phyloP scores from a whole-genome alignment of 2,888 invertebrate species.

The Thecocarcelia acutangulata region DNA sequence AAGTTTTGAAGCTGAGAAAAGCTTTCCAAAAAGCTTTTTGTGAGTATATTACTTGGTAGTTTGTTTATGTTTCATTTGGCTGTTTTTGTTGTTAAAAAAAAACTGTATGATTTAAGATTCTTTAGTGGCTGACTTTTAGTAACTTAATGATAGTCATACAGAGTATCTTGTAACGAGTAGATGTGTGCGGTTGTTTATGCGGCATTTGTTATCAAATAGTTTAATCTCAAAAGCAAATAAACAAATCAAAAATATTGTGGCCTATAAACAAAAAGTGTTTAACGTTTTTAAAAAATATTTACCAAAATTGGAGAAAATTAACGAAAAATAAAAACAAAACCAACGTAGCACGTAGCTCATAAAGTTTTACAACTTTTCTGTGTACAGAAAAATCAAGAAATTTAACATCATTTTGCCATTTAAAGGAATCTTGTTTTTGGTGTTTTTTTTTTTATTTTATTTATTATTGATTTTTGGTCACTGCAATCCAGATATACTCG shows the following conservation, averaged over 20 bases:
- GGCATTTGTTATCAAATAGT: not conserved
- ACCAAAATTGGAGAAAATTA: conserved; percentile 57
- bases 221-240: conserved; percentile 21
- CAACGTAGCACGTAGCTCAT: not conserved
- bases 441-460: conserved; percentile 25
- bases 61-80: conserved; percentile 2
- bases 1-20: conserved; percentile 5
- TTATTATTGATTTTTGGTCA: conserved; percentile 23
- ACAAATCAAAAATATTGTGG: conserved; percentile 37
- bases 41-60: not conserved
- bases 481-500: conserved; percentile 36
- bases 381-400: conserved; percentile 41
- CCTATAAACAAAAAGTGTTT: conserved; percentile 23
- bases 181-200: conserved; percentile 40
- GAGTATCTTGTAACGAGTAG: conserved; percentile 60
- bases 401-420: conserved; percentile 12
- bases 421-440: conserved; percentile 56
- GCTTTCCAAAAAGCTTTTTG: not conserved
- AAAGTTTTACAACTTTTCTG: conserved; percentile 5
- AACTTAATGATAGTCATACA: conserved; percentile 54
- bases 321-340: conserved; percentile 35
- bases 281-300: conserved; percentile 29
- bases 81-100: conserved; percentile 13
- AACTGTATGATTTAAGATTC: conserved; percentile 33
- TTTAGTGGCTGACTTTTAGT: conserved; percentile 49